Conservation (phyloP, 2,888 invertebrate genomes). For the Microplitis deprimator region DNA sequence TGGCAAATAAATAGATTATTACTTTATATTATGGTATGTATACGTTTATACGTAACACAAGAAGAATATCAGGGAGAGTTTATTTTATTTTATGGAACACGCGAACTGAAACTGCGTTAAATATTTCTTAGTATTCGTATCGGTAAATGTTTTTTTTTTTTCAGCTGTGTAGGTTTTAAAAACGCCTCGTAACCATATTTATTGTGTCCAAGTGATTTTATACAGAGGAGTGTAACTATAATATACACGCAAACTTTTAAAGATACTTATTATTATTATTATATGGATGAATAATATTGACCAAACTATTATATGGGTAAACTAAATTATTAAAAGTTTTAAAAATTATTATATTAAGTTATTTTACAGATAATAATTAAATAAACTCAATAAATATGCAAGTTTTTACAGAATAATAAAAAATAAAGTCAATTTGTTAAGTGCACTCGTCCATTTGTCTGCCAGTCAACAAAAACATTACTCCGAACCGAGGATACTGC, state of each 20-base stretch:
- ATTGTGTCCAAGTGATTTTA: no score
- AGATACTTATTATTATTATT: no score
- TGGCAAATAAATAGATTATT: no score
- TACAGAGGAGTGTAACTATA: no score
- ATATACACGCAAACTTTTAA: no score
- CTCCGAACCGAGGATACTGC: constrained; percentile 10
- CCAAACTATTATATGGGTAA: no score
- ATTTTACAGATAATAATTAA: background rate
- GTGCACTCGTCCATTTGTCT: constrained; percentile 39
- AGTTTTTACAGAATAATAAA: background rate
- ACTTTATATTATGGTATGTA: no score
- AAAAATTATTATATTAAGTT: no score
- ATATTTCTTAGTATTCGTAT: constrained; percentile 34
- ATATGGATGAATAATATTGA: no score
- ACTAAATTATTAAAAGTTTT: no score
- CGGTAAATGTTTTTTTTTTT: constrained; percentile 53
- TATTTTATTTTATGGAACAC: constrained; percentile 67
- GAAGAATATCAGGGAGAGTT: constrained; percentile 42
- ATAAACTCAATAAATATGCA: background rate
- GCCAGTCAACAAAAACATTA: constrained; percentile 28
- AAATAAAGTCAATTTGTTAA: constrained; percentile 36
- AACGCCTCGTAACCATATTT: constrained; percentile 50
- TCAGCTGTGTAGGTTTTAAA: constrained; percentile 4
- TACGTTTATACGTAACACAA: no score
- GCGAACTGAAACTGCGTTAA: constrained; percentile 55